Evolutionary conservation across 2,888 invertebrate genomes (phyloP), one percentile per base, ranked within the genome.

Genomic region (Dicranocentrus wangi): DNA sequence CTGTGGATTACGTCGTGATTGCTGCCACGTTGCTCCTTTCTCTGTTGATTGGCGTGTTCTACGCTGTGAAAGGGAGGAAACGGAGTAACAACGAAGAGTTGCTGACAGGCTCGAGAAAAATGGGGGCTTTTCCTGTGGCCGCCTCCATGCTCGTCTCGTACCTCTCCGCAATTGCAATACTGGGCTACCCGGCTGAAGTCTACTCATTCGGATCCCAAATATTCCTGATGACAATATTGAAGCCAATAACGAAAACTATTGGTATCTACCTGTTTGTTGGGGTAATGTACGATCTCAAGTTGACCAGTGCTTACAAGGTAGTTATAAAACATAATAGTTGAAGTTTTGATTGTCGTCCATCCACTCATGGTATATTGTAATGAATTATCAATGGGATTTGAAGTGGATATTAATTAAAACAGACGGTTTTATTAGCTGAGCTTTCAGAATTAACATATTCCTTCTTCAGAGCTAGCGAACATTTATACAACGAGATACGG

Each of bases 241-340:
- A 81, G 5, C 23, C 73, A 3, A 21, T 86, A 21, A 76, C 77
- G 0, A 79, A 58, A 8, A 42, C 58, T 1, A 17, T 83, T 1
- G 61, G 69, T 2, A 75, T 77, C 17, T 78, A 63, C 17, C 23
- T 85, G 0, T 82, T 86, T 60, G 82, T 85, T 0, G 65, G 79
- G 19, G 82, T 86, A 8, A 70, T 86, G 32, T 86, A 83, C 58
- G 81, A 82, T 19, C 51, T 86, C 47, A 83, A 84, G 61, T 32
- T 86, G 15, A 86, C 85, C 0, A 86, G 85, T 71, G 83, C 82
- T 10, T 85, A 85, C 55, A 73, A 84, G 70, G 85, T 85, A 51
- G n/a, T n/a, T n/a, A n/a, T n/a, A n/a, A n/a, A n/a, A n/a, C n/a
- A n/a, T n/a, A n/a, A n/a, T n/a, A n/a, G n/a, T n/a, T n/a, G n/a